Evolutionary conservation across 2,888 invertebrate genomes (phyloP).

Genomic region (Crocallis elinguaria): DNA sequence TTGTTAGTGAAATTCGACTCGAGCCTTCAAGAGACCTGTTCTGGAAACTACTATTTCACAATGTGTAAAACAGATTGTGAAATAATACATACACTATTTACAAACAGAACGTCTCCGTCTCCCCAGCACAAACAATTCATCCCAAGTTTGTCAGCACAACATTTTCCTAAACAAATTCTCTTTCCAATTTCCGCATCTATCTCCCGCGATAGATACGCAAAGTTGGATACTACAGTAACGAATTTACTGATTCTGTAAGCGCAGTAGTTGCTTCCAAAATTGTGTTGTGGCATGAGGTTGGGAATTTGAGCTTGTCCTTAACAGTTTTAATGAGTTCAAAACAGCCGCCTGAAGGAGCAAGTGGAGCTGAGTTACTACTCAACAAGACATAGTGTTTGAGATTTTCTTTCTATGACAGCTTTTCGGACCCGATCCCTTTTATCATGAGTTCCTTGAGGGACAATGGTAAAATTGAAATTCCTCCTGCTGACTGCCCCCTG

Average conservation of each 20-base stretch:
- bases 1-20: too few relatives aligned
- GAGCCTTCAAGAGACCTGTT: background rate
- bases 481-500: too few relatives aligned
- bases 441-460: too few relatives aligned
- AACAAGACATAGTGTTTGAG: too few relatives aligned
- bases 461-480: too few relatives aligned
- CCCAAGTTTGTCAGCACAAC: slow-evolving; percentile 1
- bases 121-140: slow-evolving; percentile 5
- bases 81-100: background rate
- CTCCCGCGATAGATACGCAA: background rate
- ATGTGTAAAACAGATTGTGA: background rate
- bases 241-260: background rate
- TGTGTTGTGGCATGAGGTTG: too few relatives aligned
- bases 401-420: too few relatives aligned
- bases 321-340: too few relatives aligned
- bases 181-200: slow-evolving; percentile 9
- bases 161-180: slow-evolving; percentile 6
- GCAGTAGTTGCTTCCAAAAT: background rate
- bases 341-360: too few relatives aligned
- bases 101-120: background rate
- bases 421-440: too few relatives aligned
- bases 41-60: background rate
- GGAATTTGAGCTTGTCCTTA: too few relatives aligned
- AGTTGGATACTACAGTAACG: background rate
- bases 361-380: too few relatives aligned